Base-by-base conservation (phyloP, 1,140 invertebrate genomes). In the Magallana angulata region DNA sequence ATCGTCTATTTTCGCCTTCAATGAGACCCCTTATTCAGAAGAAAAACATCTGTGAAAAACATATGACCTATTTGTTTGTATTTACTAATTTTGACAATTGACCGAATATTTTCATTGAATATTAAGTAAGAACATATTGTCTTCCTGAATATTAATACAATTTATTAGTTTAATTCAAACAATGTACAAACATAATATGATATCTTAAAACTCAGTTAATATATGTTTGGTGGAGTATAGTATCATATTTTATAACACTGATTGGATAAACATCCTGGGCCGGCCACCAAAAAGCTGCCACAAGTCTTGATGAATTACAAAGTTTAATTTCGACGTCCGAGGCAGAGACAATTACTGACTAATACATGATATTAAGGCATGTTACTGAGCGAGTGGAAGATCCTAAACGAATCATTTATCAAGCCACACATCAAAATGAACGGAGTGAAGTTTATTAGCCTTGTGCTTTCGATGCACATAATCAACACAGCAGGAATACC, bases 341-440 rank as follows among this genome's bases (percentile, higher is more conserved):
- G 68, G 68, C 68, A 76, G 68, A 9, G 68, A 76, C 68, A 76
- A 76, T 76, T 76, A 76, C 68, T 30, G 68, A 36, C 68, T 76
- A 76, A 76, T 76, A 76, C 68, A 76, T 76, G 68, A 18, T 76
- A 76, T 76, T 30, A 76, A 76, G 68, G 68, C 36, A 76, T 76
- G 68, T 76, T 30, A 76, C 18, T 76, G 14, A 76, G 24, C 8
- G 24, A 76, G 24, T 30, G 68, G 68, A 76, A 76, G 24, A 76
- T 30, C 18, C 24, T 1, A 18, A 11, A 36, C 68, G 68, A 76
- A 6, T 5, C 68, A 76, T 76, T 76, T 30, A 76, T 76, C 68
- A 30, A 12, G 36, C 18, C 68, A 76, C 68, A 76, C 68, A 76
- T 36, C 18, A 24, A 76, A 76, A 76, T 76, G 68, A 76, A 76